Evolutionary conservation across 2,888 invertebrate species (phyloP).

Genomic region (Troglohyphantes excavatus): DNA sequence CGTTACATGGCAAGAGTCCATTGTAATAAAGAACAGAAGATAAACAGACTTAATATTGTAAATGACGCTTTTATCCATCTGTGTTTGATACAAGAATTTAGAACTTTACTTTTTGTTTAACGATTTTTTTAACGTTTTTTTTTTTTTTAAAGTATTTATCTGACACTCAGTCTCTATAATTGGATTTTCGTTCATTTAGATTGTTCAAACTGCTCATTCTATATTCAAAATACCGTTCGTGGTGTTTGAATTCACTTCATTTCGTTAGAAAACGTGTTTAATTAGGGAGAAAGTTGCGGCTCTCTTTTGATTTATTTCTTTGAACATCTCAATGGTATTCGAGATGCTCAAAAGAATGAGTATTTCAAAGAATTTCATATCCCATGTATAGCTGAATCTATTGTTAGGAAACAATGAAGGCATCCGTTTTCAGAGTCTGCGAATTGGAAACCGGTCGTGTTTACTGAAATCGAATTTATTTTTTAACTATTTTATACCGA

Average conservation of each 20-base stretch:
- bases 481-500: too few relatives aligned
- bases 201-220: constrained; percentile 21
- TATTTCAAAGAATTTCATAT: constrained; percentile 8
- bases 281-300: constrained; percentile 36
- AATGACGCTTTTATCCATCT: constrained; percentile 53
- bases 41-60: constrained; percentile 56
- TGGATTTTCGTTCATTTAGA: constrained; percentile 54
- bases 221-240: constrained; percentile 40
- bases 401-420: constrained; percentile 22
- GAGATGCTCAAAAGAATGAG: not conserved
- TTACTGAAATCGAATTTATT: not conserved
- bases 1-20: not conserved
- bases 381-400: not conserved
- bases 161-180: constrained; percentile 33
- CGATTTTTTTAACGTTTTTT: constrained; percentile 15
- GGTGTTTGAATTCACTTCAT: constrained; percentile 18
- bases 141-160: not conserved
- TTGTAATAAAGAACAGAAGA: constrained; percentile 44
- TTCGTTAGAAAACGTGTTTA: constrained; percentile 35
- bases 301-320: constrained; percentile 13
- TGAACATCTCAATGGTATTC: not conserved
- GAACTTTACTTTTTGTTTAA: constrained; percentile 10
- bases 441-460: not conserved
- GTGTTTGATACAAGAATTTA: constrained; percentile 15
- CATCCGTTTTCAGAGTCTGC: not conserved